Percentiles rank a stretch among this genome's conserved stretches.
These are phyloP conservation scores for Petaurus breviceps DNA, from an alignment of 2,113 vertebrate genomes.

Conservation along the genomic window DNA sequence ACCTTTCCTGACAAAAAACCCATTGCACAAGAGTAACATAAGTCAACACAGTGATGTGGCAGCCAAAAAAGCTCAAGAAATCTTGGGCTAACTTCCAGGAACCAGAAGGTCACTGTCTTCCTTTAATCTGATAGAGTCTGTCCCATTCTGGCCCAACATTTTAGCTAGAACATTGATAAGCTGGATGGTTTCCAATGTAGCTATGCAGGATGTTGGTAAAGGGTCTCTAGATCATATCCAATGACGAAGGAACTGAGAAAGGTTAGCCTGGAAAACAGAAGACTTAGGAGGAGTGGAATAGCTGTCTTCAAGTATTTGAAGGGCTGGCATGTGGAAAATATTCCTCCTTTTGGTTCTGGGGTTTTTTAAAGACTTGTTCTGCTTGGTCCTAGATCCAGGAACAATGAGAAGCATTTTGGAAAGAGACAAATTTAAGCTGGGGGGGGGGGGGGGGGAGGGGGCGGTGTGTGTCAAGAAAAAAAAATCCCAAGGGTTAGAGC, in stretches of 20 bases:
- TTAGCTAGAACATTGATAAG: neutral
- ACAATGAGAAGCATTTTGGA: neutral
- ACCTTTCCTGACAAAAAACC: neutral
- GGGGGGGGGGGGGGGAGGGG: neutral
- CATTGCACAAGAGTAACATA: neutral
- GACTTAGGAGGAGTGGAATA: neutral
- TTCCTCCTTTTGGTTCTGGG: neutral
- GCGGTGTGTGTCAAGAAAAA: neutral
- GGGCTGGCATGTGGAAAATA: neutral
- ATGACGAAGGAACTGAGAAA: neutral
- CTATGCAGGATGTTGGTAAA: neutral
- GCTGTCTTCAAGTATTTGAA: neutral
- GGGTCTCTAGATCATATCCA: neutral
- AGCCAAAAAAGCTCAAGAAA: neutral
- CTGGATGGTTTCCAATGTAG: neutral
- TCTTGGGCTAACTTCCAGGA: neutral
- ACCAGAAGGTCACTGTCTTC: neutral
- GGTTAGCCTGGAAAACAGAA: neutral
- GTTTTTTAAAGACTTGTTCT: neutral
- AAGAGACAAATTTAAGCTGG: neutral
- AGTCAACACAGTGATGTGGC: neutral
- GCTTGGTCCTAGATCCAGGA: neutral
- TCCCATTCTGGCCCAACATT: neutral
- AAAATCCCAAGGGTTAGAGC: neutral
- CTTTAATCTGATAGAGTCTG: neutral